Percentiles rank a stretch among this genome's conserved stretches.
Evolutionary conservation across 1,140 invertebrate species (phyloP).

Genomic region (Zaprionus ghesquierei): DNA sequence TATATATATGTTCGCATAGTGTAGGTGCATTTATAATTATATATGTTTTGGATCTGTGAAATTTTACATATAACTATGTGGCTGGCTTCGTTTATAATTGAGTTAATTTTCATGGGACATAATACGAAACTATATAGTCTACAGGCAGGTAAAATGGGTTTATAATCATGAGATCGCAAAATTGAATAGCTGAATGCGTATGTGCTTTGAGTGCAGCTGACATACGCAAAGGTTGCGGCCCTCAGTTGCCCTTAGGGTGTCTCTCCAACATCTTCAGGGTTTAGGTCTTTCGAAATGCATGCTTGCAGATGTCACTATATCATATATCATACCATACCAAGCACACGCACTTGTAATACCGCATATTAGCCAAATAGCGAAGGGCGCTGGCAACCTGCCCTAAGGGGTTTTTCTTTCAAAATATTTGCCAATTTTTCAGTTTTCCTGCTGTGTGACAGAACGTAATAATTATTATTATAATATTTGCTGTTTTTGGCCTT

Average conservation of each 20-base stretch:
- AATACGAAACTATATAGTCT: neutral
- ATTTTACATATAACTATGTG: conserved; percentile 41
- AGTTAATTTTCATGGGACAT: conserved; percentile 16
- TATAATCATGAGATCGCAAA: neutral
- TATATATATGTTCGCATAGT: conserved; percentile 6
- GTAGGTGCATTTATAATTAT: conserved; percentile 20
- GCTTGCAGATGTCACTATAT: neutral
- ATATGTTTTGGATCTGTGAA: conserved; percentile 19
- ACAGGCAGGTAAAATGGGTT: neutral
- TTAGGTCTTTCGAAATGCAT: neutral
- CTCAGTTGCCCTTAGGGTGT: neutral
- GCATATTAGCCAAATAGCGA: neutral
- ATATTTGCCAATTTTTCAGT: conserved; percentile 5
- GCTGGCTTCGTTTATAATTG: conserved; percentile 44
- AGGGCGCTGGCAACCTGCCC: neutral
- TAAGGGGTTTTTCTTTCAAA: neutral
- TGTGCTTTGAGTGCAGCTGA: neutral
- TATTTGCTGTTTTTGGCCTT: conserved; percentile 9
- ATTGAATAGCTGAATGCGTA: neutral
- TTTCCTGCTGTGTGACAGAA: neutral
- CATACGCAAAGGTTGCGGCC: neutral
- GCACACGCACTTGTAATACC: neutral
- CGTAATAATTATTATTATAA: conserved; percentile 8
- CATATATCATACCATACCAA: neutral
- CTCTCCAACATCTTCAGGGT: neutral